Evolutionary conservation across 2,797 vertebrate species (phyloP).

Genomic region (Darevskia mixta): DNA sequence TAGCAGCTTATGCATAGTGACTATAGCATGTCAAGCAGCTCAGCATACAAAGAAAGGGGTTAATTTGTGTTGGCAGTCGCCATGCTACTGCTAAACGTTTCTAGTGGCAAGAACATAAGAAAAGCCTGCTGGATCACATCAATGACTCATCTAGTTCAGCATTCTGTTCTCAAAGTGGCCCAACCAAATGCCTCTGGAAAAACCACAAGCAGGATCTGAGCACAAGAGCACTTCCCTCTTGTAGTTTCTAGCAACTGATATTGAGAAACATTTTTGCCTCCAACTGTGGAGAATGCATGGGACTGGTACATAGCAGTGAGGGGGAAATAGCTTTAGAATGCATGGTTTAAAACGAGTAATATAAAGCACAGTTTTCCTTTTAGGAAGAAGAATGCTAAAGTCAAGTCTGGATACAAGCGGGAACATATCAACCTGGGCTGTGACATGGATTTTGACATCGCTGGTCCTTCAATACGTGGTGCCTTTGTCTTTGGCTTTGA

Average conservation of each 20-base stretch:
- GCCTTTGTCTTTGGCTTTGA: slow-evolving; percentile 91
- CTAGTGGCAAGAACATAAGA: too few relatives aligned
- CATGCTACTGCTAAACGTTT: too few relatives aligned
- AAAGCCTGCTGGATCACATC: too few relatives aligned
- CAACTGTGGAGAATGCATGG: not conserved
- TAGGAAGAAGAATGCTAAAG: slow-evolving; percentile 96
- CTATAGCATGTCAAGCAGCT: too few relatives aligned
- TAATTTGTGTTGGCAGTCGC: too few relatives aligned
- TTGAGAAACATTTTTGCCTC: too few relatives aligned
- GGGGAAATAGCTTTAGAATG: not conserved
- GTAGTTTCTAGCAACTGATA: not conserved
- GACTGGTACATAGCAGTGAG: not conserved
- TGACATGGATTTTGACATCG: slow-evolving; percentile 95
- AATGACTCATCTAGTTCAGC: too few relatives aligned
- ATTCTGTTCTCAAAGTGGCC: too few relatives aligned
- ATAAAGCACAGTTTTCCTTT: slow-evolving; percentile 33
- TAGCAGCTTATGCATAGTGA: too few relatives aligned
- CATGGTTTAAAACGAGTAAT: accelerated
- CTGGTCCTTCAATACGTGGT: slow-evolving; percentile 91
- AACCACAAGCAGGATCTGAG: too few relatives aligned
- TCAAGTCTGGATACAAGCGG: slow-evolving; percentile 92
- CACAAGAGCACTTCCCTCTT: not conserved
- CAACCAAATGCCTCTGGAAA: too few relatives aligned
- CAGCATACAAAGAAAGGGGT: too few relatives aligned
- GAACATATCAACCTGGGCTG: slow-evolving; percentile 95